These are phyloP conservation scores for Diadegma fenestrale DNA, from an alignment of 2,888 invertebrate genomes.

Conservation along the genomic window DNA sequence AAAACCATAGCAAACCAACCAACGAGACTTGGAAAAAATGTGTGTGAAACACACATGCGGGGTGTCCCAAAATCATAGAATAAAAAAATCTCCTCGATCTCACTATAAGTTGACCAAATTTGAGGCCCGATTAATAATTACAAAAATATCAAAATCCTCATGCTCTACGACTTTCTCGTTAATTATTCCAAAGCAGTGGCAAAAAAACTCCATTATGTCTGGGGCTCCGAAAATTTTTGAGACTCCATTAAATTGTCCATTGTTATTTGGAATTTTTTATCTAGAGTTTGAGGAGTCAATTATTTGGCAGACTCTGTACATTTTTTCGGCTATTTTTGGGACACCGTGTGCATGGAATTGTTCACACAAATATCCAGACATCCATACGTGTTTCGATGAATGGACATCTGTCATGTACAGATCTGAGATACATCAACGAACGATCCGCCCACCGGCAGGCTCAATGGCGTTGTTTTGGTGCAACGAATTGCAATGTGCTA, in stretches of 20 bases:
- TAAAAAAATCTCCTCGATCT: not conserved
- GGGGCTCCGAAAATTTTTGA: not conserved
- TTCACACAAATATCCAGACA: not conserved
- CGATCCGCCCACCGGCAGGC: conserved; percentile 29
- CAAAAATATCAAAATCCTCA: not conserved
- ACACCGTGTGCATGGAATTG: not conserved
- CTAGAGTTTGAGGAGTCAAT: not conserved
- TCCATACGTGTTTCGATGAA: conserved; percentile 41
- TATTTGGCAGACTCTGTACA: not conserved
- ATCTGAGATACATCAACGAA: conserved; percentile 41
- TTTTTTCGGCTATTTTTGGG: not conserved
- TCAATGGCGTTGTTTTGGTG: conserved; percentile 45
- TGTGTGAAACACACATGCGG: not conserved
- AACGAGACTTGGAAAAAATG: not conserved
- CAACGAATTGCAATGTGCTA: conserved; percentile 27
- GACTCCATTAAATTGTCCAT: not conserved
- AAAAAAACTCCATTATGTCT: not conserved
- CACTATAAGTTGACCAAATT: not conserved
- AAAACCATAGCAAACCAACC: not conserved
- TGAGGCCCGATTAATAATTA: not conserved
- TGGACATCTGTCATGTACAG: conserved; percentile 61
- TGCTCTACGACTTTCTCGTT: not conserved
- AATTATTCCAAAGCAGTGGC: not conserved
- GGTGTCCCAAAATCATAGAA: not conserved
- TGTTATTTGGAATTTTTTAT: not conserved